Base-by-base conservation (phyloP, 1,140 invertebrate species). In the Nephila pilipes region DNA sequence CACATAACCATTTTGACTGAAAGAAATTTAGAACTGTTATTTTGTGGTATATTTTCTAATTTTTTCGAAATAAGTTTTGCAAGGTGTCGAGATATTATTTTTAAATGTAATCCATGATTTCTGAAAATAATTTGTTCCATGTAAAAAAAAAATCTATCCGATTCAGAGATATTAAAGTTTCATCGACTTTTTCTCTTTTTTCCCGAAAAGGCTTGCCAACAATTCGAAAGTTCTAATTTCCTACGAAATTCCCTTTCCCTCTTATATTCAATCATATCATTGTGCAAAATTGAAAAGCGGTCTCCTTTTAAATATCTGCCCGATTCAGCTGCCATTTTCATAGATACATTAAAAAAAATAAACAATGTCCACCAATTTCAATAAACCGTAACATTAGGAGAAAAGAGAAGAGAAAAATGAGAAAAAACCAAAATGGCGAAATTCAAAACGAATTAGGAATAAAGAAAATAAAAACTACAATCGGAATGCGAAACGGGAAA, bases 301-400 rank as follows among this genome's bases (percentile, higher is more conserved):
- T 63, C 80, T 29, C n/a, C 79, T 83, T 91, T 91, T 91, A 91
- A 91, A 83, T 91, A 91, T 83, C 79, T 91, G 89, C 69, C 69
- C 89, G 32, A 91, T 83, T 91, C 89, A 91, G 89, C 57, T 91
- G 89, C 89, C 89, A 91, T 46, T 91, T 91, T 91, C 57, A 83
- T 91, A 18, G 32, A 80, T 54, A 22, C 29, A 60, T 83, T 60
- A 63, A 63, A 83, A 79, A 83, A 91, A 83, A 87, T 10, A 80
- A 91, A 83, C 57, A 83, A 58, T 79, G 79, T 91, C 89, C 89
- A 32, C 89, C 89, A 54, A 91, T 90, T 91, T 91, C 89, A 91
- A 91, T 91, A 91, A 91, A 60, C 58, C 79, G 79, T 79, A 91
- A 83, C 89, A 91, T 91, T 91, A 91, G 79, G 55, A 5, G 69